Base-by-base conservation (phyloP, 2,113 vertebrate genomes). In the Saguinus imperator region DNA sequence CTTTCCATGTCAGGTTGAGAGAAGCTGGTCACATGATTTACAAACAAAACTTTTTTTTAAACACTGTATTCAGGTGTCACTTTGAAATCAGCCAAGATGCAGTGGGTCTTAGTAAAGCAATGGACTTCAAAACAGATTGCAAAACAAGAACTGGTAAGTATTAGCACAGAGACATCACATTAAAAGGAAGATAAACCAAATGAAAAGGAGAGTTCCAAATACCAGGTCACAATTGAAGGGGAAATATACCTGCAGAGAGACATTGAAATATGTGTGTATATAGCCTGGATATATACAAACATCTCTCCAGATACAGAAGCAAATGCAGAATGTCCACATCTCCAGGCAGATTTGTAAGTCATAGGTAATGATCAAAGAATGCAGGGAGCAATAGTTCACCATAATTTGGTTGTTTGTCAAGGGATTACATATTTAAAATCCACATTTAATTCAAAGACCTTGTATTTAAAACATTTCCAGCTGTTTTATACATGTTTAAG, bases 21-120 rank as follows among this genome's bases (percentile, higher is more conserved):
- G 99, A 99, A 99, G 99, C 99, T 99, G 99, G 99, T 99, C 99
- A 99, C 99, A 98, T 99, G 99, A 99, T 99, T 99, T 99, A 99
- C 99, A 99, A 99, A 99, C 99, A 99, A 99, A 98, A 98, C 97
- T 98, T 97, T 97, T 97, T 86, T 91, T 89, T 68, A 68, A 98
- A 99, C 99, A 99, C 98, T 99, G 99, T 99, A 99, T 98, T 98
- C 98, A 97, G 98, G 98, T 99, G 99, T 99, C 99, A 99, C 99
- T 99, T 99, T 98, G 98, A 99, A 99, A 99, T 99, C 99, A 99
- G 99, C 99, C 99, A 99, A 99, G 98, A 99, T 99, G 99, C 98
- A 98, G 98, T 98, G 98, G 97, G 97, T 98, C 95, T 98, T 98
- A 98, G 91, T 97, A 98, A 99, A 99, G 98, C 98, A 98, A 98